Evolutionary conservation across 1,140 invertebrate species (phyloP).

Genomic region (Lepidotrigona ventralis): DNA sequence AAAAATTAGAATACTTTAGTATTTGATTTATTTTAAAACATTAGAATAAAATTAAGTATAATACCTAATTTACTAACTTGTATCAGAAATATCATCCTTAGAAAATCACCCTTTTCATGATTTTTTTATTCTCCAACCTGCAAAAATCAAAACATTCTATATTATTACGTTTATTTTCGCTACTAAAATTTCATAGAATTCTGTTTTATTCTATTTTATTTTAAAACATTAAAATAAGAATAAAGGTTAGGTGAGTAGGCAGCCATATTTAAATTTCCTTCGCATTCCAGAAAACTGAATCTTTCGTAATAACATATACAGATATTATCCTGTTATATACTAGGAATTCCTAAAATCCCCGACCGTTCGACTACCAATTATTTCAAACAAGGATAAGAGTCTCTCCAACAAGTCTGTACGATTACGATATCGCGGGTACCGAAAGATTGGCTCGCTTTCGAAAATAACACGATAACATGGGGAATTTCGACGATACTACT

Average conservation of each 20-base stretch:
- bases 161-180: background rate
- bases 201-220: background rate
- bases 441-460: constrained; percentile 58
- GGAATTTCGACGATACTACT: constrained; percentile 52
- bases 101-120: background rate
- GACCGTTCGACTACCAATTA: background rate
- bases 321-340: background rate
- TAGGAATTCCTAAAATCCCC: background rate
- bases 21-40: background rate
- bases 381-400: constrained; percentile 25
- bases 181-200: background rate
- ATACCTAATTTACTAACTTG: no score
- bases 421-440: constrained; percentile 47
- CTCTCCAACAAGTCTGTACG: constrained; percentile 17
- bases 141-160: background rate
- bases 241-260: background rate
- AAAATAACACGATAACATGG: constrained; percentile 66
- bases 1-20: no score
- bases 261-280: background rate
- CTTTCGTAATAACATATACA: background rate
- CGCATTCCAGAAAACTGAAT: background rate
- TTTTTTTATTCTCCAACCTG: background rate
- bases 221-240: background rate
- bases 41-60: no score
- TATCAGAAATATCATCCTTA: no score